Evolutionary conservation across 2,113 vertebrate species (phyloP).

Genomic region (Cyanoramphus novaezelandiae): DNA sequence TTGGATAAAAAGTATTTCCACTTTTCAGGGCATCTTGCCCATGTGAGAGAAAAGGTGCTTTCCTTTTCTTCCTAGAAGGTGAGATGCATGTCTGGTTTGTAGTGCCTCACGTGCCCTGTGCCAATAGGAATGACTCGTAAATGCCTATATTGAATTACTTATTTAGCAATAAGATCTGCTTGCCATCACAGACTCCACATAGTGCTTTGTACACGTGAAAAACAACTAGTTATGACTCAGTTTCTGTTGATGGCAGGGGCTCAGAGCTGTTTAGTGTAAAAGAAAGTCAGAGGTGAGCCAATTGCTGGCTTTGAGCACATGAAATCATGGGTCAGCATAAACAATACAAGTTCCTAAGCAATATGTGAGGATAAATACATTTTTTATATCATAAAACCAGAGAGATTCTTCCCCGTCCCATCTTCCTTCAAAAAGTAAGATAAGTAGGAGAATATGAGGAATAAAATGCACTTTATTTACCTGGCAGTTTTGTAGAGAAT

Average conservation of each 20-base stretch:
- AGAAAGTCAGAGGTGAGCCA: background rate
- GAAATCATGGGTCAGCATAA: rapidly evolving
- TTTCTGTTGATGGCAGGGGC: background rate
- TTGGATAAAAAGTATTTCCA: background rate
- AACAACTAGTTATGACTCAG: background rate
- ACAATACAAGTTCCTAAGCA: background rate
- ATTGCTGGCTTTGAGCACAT: background rate
- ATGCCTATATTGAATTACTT: background rate
- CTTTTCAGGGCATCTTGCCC: background rate
- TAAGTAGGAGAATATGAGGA: rapidly evolving
- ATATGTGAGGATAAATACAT: background rate
- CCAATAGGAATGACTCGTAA: background rate
- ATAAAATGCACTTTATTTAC: background rate
- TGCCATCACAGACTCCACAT: background rate
- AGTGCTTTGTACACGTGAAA: background rate
- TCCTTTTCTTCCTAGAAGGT: background rate
- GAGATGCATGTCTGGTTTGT: background rate
- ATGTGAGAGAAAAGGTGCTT: background rate
- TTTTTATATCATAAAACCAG: background rate
- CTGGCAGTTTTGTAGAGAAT: background rate
- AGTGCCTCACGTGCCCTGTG: background rate
- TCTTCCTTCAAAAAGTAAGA: background rate
- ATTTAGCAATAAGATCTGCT: background rate
- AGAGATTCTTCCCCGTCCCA: background rate
- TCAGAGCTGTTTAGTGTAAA: background rate